Conservation (phyloP, 30 jellyfish, hydroid and myxozoan species). For the Catostylus mosaicus region DNA sequence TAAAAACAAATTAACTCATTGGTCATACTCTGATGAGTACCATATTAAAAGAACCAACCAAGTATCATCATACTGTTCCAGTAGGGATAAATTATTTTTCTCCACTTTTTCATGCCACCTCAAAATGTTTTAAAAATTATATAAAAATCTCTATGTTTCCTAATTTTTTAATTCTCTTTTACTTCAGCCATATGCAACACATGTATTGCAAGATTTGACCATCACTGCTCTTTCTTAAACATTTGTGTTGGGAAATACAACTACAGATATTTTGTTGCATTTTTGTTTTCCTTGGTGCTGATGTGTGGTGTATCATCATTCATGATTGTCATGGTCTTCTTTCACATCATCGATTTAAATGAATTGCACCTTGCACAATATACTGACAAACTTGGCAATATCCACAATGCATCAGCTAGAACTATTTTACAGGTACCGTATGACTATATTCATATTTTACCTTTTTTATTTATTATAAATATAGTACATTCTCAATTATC, state of each 20-base stretch:
- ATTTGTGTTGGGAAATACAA: constrained; percentile 82
- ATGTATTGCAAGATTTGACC: constrained; percentile 92
- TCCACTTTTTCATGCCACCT: neutral
- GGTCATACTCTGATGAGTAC: too few relatives aligned
- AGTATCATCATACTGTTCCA: too few relatives aligned
- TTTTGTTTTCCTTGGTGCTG: constrained; percentile 70
- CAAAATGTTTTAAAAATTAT: neutral
- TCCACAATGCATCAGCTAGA: constrained; percentile 51
- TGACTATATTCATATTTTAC: too few relatives aligned
- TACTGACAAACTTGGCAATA: constrained; percentile 69
- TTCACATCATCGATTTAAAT: constrained; percentile 55
- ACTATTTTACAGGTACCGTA: constrained; percentile 71
- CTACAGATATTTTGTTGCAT: constrained; percentile 69
- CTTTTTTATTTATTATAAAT: too few relatives aligned
- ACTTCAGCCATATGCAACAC: constrained; percentile 81
- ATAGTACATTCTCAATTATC: neutral
- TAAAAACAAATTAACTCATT: too few relatives aligned
- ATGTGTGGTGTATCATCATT: constrained; percentile 76
- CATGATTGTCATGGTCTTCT: constrained; percentile 76
- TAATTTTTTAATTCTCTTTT: neutral
- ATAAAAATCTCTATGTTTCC: neutral
- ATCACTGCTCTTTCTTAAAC: constrained; percentile 95
- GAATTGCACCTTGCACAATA: constrained; percentile 65
- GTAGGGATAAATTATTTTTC: too few relatives aligned
- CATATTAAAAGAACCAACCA: too few relatives aligned